Base-by-base conservation (phyloP, 2,888 invertebrate genomes). In the Pheosia gnoma region DNA sequence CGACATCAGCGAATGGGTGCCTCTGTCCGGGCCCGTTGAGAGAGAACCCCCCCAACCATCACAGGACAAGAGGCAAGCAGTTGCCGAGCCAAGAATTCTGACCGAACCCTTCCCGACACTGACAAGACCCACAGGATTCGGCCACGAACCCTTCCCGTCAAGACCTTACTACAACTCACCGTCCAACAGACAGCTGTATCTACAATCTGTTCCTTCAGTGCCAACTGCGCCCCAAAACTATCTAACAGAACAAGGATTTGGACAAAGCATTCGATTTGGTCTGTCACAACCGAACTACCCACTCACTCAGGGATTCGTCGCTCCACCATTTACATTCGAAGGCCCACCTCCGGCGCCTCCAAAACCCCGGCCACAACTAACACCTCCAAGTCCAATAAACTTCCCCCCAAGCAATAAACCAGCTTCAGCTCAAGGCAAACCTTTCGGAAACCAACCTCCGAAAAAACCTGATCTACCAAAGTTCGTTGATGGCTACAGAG, bases 221-320 rank as follows among this genome's bases (percentile, higher is more conserved):
- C 92, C 93, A 0, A 90, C 92, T 25, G 93, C 93, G 1, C 91
- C 93, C 6, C 93, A 93, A 67, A 93, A 93, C 72, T 93, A 80
- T 70, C 70, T 93, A 4, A 81, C 83, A 1, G 93, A 93, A 41
- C 90, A 90, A 76, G 93, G 93, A 6, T 93, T 93, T 55, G 89
- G 88, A 9, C 91, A 91, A 67, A 86, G 85, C 61, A 82, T 92
- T 59, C 82, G 91, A 72, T 92, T 93, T 60, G 93, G 92, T 11
- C 74, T 93, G 4, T 79, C 88, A 2, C 93, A 90, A 65, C 87
- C 91, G 0, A 91, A 89, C 68, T 90, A 87, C 57, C 89, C 91
- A 0, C 66, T 91, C 7, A 90, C 79, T 43, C 92, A 93, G 82
- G 92, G 89, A 5, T 93, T 92, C 55, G 74, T 91, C 4, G 79